Base-by-base conservation (phyloP, 1,140 invertebrate species). In the Aphelinus atriplicis region DNA sequence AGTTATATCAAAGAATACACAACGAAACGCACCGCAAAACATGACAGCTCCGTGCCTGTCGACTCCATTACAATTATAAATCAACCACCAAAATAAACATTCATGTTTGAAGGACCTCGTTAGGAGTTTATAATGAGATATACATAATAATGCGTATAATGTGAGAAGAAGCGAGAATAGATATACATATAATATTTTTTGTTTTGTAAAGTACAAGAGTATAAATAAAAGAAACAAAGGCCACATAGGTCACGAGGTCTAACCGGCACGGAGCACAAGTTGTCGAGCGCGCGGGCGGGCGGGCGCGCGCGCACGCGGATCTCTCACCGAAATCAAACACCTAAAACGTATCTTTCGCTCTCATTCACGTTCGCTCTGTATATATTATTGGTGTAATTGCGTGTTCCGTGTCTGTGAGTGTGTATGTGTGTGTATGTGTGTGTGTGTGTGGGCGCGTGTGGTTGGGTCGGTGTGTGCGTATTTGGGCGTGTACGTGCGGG, bases 21-120 rank as follows among this genome's bases (percentile, higher is more conserved):
- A 76, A 72, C 63, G 65, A 68, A 68, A 57, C 65, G 70, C 64
- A 71, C 63, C 65, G 75, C 75, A 76, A 76, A 72, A 67, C 45
- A 75, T 70, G 71, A 71, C 55, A 26, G 63, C 68, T 76, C 68
- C 68, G 74, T 76, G 68, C 62, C 60, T 10, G 42, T 70, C 61
- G 46, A 70, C 62, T 70, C 43, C 7, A 74, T 55, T 57, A 74
- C 73, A 69, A 26, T 26, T 26, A 26, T 26, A 26, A 46, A 50
- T 65, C 55, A 47, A 43, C 43, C 50, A 64, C 55, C 26, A 65
- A 55, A 10, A 57, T 5, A 72, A 72, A 64, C 57, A 9, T 62
- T 10, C 55, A 63, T 42, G 63, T 62, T 55, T 9, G n/a, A 50
- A 60, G 3, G 46, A 4, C 62, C 7, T 61, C 43, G 48, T 45